Base-by-base conservation (phyloP, 2,113 vertebrate genomes). In the Cairina moschata region DNA sequence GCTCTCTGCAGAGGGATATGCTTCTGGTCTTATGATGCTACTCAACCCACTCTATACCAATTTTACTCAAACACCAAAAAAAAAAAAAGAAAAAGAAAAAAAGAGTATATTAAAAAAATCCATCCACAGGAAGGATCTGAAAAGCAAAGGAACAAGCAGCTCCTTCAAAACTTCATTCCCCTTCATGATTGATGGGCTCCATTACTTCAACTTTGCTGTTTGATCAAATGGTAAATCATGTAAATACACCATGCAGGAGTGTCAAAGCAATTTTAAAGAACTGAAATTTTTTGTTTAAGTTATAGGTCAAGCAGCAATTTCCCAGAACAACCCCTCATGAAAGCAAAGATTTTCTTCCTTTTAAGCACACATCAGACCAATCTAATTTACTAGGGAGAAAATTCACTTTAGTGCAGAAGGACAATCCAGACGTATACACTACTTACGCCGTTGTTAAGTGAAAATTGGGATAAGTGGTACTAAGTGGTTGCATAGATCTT, bases 401-500 rank as follows among this genome's bases (percentile, higher is more conserved):
- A 97, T 96, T 97, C 95, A 93, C 91, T 97, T 96, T 80, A 93
- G 87, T 80, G 85, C 82, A 95, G 95, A 88, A 90, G 94, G 91
- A 95, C 93, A 94, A 91, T 88, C 82, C 93, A 95, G 95, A 92
- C 2, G 1, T 94, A 79, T 88, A 92, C 93, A 93, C 91, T 76
- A 93, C 94, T 97, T 91, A 95, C 2, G 58, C 55, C 86, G 93
- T 95, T 97, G 96, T 96, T 96, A 96, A 96, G 87, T 95, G 91
- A 87, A 92, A 97, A 97, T 94, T 94, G 94, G 95, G 90, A 95
- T 97, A 95, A 97, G 95, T 97, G 96, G 73, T 90, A 44, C 83
- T 97, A 97, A 97, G 95, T 95, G 94, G 86, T 76, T 92, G 86
- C 93, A 96, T 95, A 97, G 95, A 97, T 97, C 96, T 97, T 95